phyloP scores from a whole-genome alignment of 2,888 invertebrate genomes.

The Zaprionus lineosus region DNA sequence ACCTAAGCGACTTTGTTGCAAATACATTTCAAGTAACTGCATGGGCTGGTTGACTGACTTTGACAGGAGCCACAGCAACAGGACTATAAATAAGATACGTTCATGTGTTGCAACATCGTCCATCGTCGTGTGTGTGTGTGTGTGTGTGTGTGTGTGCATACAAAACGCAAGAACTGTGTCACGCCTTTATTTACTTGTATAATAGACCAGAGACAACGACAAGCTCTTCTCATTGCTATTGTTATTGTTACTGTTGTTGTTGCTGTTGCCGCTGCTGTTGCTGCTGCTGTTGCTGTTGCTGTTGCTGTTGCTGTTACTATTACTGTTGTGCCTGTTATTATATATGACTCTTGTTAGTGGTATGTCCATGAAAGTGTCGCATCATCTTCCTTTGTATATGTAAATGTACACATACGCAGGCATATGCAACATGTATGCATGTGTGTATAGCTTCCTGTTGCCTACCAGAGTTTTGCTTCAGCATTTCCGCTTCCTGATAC shows the following conservation, averaged over 20 bases:
- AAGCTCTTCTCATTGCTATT: slow-evolving; percentile 30
- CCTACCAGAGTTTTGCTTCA: slow-evolving; percentile 56
- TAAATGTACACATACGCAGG: too few species aligned
- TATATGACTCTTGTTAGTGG: slow-evolving; percentile 57
- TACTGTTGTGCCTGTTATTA: slow-evolving; percentile 56
- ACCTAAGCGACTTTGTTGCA: slow-evolving; percentile 51
- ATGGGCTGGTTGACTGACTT: slow-evolving; percentile 55
- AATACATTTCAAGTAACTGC: slow-evolving; percentile 43
- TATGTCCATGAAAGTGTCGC: slow-evolving; percentile 56
- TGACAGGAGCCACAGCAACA: slow-evolving; percentile 43
- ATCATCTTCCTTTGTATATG: slow-evolving; percentile 20
- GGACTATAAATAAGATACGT: slow-evolving; percentile 61
- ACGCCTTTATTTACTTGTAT: slow-evolving; percentile 66
- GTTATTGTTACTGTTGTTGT: slow-evolving; percentile 12
- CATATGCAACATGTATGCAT: slow-evolving; percentile 14
- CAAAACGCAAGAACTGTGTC: slow-evolving; percentile 64
- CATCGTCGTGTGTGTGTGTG: background rate
- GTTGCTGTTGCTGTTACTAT: slow-evolving; percentile 9
- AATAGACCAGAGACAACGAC: slow-evolving; percentile 46
- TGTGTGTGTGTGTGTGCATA: slow-evolving; percentile 31
- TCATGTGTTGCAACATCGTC: slow-evolving; percentile 34
- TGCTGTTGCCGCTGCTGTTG: too few species aligned
- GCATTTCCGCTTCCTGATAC: slow-evolving; percentile 70
- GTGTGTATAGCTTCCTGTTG: slow-evolving; percentile 52
- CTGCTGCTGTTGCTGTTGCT: too few species aligned